Conservation (phyloP, 2,888 invertebrate genomes). For the Lypha dubia region DNA sequence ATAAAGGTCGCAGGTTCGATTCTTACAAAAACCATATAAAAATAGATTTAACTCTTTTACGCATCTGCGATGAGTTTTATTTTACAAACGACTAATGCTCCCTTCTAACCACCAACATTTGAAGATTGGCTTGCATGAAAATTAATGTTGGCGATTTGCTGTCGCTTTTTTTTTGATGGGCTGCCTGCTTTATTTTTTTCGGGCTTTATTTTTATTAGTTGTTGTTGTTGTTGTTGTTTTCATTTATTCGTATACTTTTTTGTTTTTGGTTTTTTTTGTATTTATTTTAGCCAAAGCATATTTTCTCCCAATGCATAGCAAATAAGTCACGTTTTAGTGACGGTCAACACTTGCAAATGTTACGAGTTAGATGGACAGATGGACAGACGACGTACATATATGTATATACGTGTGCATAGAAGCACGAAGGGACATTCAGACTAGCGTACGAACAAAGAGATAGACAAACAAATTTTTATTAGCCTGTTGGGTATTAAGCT, state of each 20-base stretch:
- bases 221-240: constrained; percentile 58
- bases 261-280: constrained; percentile 39
- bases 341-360: constrained; percentile 72
- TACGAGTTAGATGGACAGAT: constrained; percentile 54
- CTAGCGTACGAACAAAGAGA: constrained; percentile 22
- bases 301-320: constrained; percentile 69
- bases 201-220: constrained; percentile 63
- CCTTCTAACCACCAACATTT: constrained; percentile 58
- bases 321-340: constrained; percentile 71
- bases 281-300: background rate
- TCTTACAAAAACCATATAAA: background rate
- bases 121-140: constrained; percentile 69
- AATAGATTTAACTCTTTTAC: constrained; percentile 19
- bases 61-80: constrained; percentile 20
- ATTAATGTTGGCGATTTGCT: constrained; percentile 67
- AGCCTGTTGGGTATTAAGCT: constrained; percentile 72
- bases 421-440: constrained; percentile 42
- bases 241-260: constrained; percentile 34
- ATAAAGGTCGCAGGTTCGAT: too few relatives aligned
- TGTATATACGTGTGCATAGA: constrained; percentile 27
- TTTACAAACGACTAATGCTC: constrained; percentile 51
- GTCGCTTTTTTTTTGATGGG: constrained; percentile 33
- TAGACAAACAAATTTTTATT: constrained; percentile 71
- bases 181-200: constrained; percentile 18
- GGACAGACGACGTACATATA: constrained; percentile 18